phyloP scores from a whole-genome alignment of 2,113 vertebrate genomes.

The Echinops telfairi region DNA sequence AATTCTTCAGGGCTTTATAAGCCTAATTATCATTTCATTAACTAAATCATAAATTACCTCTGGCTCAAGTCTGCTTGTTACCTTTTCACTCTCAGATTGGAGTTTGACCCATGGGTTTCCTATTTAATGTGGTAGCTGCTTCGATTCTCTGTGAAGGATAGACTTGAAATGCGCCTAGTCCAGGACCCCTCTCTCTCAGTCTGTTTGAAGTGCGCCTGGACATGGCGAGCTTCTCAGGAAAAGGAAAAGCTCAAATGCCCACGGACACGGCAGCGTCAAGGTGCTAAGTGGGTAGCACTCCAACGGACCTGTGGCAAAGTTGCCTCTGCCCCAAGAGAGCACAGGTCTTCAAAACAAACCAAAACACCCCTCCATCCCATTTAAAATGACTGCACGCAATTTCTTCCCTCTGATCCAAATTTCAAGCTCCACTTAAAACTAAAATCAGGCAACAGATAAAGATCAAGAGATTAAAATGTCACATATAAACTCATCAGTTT shows the following conservation, averaged over 20 bases:
- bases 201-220: conserved; percentile 83
- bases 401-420: not conserved
- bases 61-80: conserved; percentile 82
- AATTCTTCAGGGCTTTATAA: conserved; percentile 78
- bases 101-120: conserved; percentile 73
- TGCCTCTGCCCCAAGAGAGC: not conserved
- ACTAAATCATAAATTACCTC: conserved; percentile 84
- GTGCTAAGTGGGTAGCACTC: not conserved
- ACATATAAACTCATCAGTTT: conserved; percentile 33
- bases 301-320: not conserved
- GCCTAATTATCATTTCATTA: conserved; percentile 85
- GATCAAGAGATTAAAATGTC: conserved; percentile 40
- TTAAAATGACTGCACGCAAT: not conserved
- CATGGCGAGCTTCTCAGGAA: conserved; percentile 65
- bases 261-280: conserved; percentile 1
- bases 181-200: conserved; percentile 75
- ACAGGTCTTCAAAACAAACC: conserved; percentile 42
- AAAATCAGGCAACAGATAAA: conserved; percentile 35
- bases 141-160: conserved; percentile 69
- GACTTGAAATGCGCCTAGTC: conserved; percentile 75
- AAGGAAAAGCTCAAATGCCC: conserved; percentile 39
- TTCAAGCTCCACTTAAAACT: conserved; percentile 53
- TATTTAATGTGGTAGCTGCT: conserved; percentile 83
- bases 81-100: conserved; percentile 75
- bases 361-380: conserved; percentile 28